Conservation (phyloP, 2,888 invertebrate genomes). For the Cephalotes varians region DNA sequence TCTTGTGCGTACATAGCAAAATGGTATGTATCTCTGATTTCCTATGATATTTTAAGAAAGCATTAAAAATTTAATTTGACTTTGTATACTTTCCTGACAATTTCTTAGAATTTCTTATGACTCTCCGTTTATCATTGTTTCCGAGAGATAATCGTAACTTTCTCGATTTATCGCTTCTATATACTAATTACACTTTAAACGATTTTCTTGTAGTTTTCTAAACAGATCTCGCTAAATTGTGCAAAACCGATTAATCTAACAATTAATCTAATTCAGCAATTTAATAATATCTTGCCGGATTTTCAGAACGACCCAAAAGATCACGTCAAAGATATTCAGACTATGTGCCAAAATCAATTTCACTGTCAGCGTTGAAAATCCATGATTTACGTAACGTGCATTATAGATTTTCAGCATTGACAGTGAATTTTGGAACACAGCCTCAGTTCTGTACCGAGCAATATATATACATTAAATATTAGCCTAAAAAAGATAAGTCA, state of each 20-base stretch:
- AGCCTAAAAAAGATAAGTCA: too few relatives aligned
- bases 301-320: background rate
- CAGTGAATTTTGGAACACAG: too few relatives aligned
- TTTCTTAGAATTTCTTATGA: background rate
- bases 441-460: too few relatives aligned
- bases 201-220: background rate
- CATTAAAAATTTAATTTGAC: background rate
- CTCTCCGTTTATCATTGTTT: slow-evolving; percentile 8
- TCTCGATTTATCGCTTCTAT: background rate
- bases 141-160: background rate
- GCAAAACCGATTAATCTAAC: background rate
- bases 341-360: too few relatives aligned
- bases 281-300: background rate
- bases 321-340: background rate
- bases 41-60: background rate
- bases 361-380: too few relatives aligned
- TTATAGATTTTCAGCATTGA: too few relatives aligned
- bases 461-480: too few relatives aligned
- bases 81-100: background rate
- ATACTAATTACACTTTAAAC: background rate
- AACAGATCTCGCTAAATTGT: background rate
- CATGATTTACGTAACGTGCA: too few relatives aligned
- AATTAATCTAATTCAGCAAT: background rate
- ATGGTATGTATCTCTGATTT: background rate
- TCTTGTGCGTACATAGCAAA: background rate